Evolutionary conservation across 2,888 invertebrate species (phyloP).

Genomic region (Dione vanillae): DNA sequence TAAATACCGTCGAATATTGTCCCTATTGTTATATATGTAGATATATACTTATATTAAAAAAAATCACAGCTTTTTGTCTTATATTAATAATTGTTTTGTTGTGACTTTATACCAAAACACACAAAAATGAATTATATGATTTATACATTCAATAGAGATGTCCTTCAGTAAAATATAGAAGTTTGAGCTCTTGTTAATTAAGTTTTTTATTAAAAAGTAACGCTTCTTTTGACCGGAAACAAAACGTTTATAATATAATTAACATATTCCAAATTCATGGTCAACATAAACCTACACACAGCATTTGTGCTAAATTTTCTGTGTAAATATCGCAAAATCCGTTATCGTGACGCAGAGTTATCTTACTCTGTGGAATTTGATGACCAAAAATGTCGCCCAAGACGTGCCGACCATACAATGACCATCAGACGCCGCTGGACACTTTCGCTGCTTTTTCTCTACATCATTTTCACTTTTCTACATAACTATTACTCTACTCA

Average conservation of each 20-base stretch:
- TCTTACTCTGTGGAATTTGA: slow-evolving; percentile 56
- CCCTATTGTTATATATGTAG: not conserved
- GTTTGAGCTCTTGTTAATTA: not conserved
- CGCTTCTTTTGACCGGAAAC: slow-evolving; percentile 10
- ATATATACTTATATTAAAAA: not conserved
- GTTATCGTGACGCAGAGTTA: slow-evolving; percentile 46
- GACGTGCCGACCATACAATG: slow-evolving; percentile 77
- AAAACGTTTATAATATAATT: slow-evolving; percentile 3
- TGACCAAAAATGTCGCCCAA: slow-evolving; percentile 56
- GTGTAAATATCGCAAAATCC: slow-evolving; percentile 22
- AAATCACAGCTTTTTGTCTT: not conserved
- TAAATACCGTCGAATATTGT: not conserved
- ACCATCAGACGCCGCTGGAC: slow-evolving; percentile 63
- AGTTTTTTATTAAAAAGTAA: not conserved
- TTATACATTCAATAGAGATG: not conserved
- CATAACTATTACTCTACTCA: slow-evolving; percentile 53
- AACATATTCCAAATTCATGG: not conserved
- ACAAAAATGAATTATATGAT: not conserved
- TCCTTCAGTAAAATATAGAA: not conserved
- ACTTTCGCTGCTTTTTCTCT: slow-evolving; percentile 80
- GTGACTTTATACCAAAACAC: not conserved
- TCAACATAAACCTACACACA: not conserved
- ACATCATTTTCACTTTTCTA: slow-evolving; percentile 79
- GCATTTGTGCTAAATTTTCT: not conserved
- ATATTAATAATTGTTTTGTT: too few species aligned